Base-by-base conservation (phyloP, 2,113 vertebrate species). In the Corydoras sp. region DNA sequence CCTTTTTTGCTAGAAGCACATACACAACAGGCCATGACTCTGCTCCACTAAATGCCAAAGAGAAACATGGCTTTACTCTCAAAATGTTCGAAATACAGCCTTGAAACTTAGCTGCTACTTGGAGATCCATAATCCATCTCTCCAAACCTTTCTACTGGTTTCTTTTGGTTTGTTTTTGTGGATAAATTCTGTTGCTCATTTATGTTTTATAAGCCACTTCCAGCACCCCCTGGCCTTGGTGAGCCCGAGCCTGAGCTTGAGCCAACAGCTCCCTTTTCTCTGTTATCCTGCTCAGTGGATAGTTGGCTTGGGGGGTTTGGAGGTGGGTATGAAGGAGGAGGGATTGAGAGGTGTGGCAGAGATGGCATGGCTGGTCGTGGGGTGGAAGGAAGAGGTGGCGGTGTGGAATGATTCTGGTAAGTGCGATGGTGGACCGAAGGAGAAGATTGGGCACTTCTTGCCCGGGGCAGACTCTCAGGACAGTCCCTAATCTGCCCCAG, bases 401-500 rank as follows among this genome's bases (percentile, higher is more conserved):
- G 86, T 74, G 71, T 80, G 79, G 73, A 83, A 73, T 80, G 82
- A 43, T 86, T 58, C 31, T 74, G 85, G 0, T 78, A 77, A 30
- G 82, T 73, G 35, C 76, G 83, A 32, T 80, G 68, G 1, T 79
- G 83, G 9, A 81, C 71, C 63, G 86, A 82, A 2, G 90, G 88
- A 0, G 89, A 90, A 13, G 81, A 76, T 2, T 88, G 85, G 14
- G 86, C 71, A 59, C 87, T 90, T 62, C 85, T 83, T 67, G 84
- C 77, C 30, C 83, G 82, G 1, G 74, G 77, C 24, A 83, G 56
- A 24, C 85, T 84, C 56, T 80, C 77, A 0, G 88, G 86, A 78
- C 88, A 88, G 84, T 91, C 90, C 69, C 88, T 90, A 78, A 91
- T 90, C 76, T 91, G 88, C 77, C 89, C 90, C 15, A 91, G 77